Evolutionary conservation across 2,888 invertebrate genomes (phyloP).

Genomic region (Saturnia japonica): DNA sequence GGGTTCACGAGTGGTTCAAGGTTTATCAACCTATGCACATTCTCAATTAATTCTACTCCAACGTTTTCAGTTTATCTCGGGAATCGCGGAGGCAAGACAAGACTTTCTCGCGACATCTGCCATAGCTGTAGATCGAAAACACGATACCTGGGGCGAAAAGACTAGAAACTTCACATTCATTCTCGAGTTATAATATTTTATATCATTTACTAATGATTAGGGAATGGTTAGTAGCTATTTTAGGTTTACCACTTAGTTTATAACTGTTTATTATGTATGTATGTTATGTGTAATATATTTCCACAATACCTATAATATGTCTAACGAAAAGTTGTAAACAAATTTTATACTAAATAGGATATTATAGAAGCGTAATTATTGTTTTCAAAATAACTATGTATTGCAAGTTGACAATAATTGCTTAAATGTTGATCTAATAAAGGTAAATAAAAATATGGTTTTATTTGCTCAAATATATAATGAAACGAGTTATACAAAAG

Average conservation of each 20-base stretch:
- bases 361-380: too few relatives aligned
- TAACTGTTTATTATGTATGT: neutral
- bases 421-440: neutral
- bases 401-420: neutral
- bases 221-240: neutral
- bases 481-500: too few relatives aligned
- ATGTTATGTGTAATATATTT: too few relatives aligned
- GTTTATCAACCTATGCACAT: conserved; percentile 38
- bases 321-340: too few relatives aligned
- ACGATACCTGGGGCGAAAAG: conserved; percentile 42
- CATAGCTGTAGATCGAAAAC: conserved; percentile 48
- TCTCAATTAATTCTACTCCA: conserved; percentile 47
- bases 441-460: neutral
- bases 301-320: neutral
- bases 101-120: conserved; percentile 64
- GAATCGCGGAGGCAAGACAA: conserved; percentile 42
- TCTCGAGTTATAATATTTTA: conserved; percentile 26
- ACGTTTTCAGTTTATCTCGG: conserved; percentile 50
- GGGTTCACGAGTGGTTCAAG: neutral
- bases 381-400: neutral
- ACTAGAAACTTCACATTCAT: conserved; percentile 43
- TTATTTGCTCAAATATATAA: neutral
- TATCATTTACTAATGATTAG: conserved; percentile 10
- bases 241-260: neutral
- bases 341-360: too few relatives aligned